Evolutionary conservation across 2,113 vertebrate species (phyloP).

Genomic region (Parus major): DNA sequence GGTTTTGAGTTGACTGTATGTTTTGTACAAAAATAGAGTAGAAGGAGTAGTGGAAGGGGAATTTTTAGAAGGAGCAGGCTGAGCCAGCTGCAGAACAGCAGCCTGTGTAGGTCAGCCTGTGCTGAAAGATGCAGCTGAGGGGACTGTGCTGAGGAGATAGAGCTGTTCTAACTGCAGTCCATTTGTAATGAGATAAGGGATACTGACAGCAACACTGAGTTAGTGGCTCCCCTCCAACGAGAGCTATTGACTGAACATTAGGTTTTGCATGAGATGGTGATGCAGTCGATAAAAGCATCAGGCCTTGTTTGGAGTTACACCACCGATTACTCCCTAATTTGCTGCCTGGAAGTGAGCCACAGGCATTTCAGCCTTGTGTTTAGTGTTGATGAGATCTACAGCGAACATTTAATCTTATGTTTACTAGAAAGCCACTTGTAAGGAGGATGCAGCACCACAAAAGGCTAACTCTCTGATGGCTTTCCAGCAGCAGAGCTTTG

Average conservation of each 20-base stretch:
- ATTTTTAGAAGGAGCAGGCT: not conserved
- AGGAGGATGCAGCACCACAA: not conserved
- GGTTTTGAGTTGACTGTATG: not conserved
- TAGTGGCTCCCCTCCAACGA: conserved; percentile 72
- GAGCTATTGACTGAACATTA: conserved; percentile 76
- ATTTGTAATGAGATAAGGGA: conserved; percentile 78
- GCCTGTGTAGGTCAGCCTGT: not conserved
- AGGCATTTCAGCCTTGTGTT: conserved; percentile 56
- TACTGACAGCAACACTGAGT: conserved; percentile 69
- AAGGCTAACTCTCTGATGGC: conserved; percentile 29
- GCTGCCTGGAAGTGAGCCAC: conserved; percentile 75
- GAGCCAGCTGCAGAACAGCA: not conserved
- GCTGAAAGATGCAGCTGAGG: conserved; percentile 17
- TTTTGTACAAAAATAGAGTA: not conserved
- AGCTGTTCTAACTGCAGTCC: conserved; percentile 42
- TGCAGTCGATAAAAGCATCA: conserved; percentile 79
- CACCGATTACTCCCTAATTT: conserved; percentile 71
- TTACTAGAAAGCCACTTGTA: conserved; percentile 61
- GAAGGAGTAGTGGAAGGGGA: not conserved
- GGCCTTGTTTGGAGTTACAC: conserved; percentile 70
- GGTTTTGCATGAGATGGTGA: conserved; percentile 71
- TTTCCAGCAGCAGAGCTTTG: conserved; percentile 37
- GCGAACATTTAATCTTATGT: conserved; percentile 66
- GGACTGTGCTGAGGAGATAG: conserved; percentile 29
- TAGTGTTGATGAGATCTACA: conserved; percentile 69